Evolutionary conservation across 2,797 vertebrate species (phyloP), one percentile per base, ranked within the genome.

Genomic region (Pseudotriccus pelzelni): DNA sequence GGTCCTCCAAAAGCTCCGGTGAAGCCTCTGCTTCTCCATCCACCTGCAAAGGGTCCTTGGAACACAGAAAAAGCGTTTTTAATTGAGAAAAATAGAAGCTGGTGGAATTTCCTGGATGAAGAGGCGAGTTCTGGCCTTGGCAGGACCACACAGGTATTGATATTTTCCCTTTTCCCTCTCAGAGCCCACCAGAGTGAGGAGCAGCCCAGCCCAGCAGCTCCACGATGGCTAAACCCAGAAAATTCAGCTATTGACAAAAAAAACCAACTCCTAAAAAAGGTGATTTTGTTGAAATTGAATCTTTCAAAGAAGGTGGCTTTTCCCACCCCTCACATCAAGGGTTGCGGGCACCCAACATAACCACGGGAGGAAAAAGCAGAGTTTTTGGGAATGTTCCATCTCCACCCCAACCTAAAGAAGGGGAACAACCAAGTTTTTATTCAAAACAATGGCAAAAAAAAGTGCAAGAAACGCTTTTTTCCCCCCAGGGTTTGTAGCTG

Each of bases 381-480:
- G 3, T 1, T 70, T 69, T 70, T 2, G 36, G 56, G 36, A 43
- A 30, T 1, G 3, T 5, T 36, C 7, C 3, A 2, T 19, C 67
- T 87, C 67, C 53, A 39, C n/a, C 69, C 37, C 24, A 13, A 9
- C 11, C 27, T 3, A 47, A 75, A 59, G 27, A 73, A 81, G 9
- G 24, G 10, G 23, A 55, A 4, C 5, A 47, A 32, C 15, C 6
- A 6, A 30, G 2, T 20, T 47, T 58, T 25, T 62, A 49, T 32
- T 19, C 12, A 50, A 63, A 78, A 50, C 13, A 16, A 21, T 4
- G 24, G 12, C 15, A 15, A 41, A 41, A 41, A 78, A 80, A 78
- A 36, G 1, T 19, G 8, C 8, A 63, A 7, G 1, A 34, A 41
- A 55, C 52, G 9, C 0, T 37, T 60, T 64, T 82, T 10, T 16